Evolutionary conservation across 2,797 vertebrate species (phyloP).

Genomic region (Myripristis murdjan): DNA sequence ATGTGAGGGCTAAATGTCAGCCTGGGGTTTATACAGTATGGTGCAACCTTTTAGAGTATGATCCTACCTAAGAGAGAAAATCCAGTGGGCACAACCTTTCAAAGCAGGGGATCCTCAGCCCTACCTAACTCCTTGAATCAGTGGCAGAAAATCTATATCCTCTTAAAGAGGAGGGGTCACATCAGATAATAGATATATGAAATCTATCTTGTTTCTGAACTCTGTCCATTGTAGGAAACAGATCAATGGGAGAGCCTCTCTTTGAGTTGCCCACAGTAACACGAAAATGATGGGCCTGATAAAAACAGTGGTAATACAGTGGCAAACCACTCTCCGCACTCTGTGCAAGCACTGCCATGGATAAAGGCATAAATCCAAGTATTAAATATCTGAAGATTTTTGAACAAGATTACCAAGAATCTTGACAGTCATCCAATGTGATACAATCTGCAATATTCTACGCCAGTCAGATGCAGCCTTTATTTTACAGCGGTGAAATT

Average conservation of each 20-base stretch:
- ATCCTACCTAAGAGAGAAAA: constrained; percentile 67
- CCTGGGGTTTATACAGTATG: constrained; percentile 64
- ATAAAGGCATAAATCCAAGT: constrained; percentile 33
- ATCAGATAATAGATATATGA: constrained; percentile 87
- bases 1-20: constrained; percentile 65
- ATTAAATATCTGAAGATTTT: constrained; percentile 1
- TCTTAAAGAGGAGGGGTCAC: constrained; percentile 82
- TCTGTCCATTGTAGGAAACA: constrained; percentile 80
- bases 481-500: neutral
- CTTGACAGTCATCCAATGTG: neutral
- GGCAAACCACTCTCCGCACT: constrained; percentile 26
- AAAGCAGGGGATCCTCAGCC: constrained; percentile 52
- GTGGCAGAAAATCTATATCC: constrained; percentile 87
- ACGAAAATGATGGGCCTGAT: constrained; percentile 69
- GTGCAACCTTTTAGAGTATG: constrained; percentile 65
- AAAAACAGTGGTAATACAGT: constrained; percentile 56
- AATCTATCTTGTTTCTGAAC: constrained; percentile 86
- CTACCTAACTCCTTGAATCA: constrained; percentile 70
- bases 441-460: constrained; percentile 6
- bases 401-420: neutral
- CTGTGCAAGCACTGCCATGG: constrained; percentile 3
- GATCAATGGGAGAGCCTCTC: constrained; percentile 80
- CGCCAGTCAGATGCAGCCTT: neutral
- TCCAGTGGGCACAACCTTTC: constrained; percentile 73
- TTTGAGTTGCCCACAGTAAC: constrained; percentile 76